Evolutionary conservation across 1,140 invertebrate species (phyloP).

Genomic region (Drosophila mayri): DNA sequence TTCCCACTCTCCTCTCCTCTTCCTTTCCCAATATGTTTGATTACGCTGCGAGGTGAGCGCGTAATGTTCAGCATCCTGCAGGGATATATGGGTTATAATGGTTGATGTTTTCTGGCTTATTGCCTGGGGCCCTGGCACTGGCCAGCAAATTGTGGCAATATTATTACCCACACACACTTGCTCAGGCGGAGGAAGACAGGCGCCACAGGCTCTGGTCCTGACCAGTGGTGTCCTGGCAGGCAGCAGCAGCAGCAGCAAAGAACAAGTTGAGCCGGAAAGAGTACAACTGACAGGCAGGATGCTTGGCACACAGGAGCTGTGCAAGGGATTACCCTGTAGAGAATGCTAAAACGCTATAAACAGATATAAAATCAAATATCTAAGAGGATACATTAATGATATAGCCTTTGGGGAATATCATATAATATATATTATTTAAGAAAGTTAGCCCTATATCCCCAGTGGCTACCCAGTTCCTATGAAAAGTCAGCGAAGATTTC

Average conservation of each 20-base stretch:
- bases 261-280: slow-evolving; percentile 22
- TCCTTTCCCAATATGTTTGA: slow-evolving; percentile 50
- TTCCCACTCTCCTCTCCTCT: not conserved
- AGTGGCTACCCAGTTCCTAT: not conserved
- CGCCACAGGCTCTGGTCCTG: not conserved
- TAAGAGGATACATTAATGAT: not conserved
- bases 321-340: not conserved
- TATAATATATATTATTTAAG: not conserved
- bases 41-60: slow-evolving; percentile 49
- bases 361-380: not conserved
- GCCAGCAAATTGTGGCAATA: slow-evolving; percentile 40
- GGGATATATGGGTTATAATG: slow-evolving; percentile 14
- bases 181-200: not conserved
- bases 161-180: not conserved
- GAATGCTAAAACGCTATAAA: no score
- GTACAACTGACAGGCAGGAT: slow-evolving; percentile 12
- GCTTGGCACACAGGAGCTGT: no score
- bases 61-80: slow-evolving; percentile 22
- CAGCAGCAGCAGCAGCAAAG: slow-evolving; percentile 2
- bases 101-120: slow-evolving; percentile 30
- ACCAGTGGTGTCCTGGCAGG: slow-evolving; percentile 9
- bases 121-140: slow-evolving; percentile 19
- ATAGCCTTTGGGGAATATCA: not conserved
- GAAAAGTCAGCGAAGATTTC: slow-evolving; percentile 26
- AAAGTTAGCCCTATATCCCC: not conserved